These are phyloP conservation scores for Catharus minimus DNA, from an alignment of 2,113 vertebrate species.

Conservation along the genomic window DNA sequence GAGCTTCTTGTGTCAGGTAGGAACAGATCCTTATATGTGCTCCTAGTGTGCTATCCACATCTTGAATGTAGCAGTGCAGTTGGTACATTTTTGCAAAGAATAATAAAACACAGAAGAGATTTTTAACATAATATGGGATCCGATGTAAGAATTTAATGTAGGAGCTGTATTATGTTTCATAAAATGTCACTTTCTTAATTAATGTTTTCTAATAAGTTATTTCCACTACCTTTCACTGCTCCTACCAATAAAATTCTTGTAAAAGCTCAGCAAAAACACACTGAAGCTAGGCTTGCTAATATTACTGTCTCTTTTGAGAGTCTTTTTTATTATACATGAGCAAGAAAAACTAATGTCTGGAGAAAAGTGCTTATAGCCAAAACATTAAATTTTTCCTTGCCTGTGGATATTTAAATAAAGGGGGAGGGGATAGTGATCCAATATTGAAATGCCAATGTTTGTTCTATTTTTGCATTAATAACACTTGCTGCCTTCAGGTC, in stretches of 20 bases:
- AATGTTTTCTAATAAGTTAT: constrained; percentile 38
- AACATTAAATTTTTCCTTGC: constrained; percentile 57
- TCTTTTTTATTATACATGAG: constrained; percentile 50
- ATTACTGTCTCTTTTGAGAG: constrained; percentile 11
- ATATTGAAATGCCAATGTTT: constrained; percentile 65
- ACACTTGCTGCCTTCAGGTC: constrained; percentile 70
- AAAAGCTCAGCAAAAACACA: constrained; percentile 30
- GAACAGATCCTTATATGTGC: background rate
- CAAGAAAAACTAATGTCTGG: constrained; percentile 49
- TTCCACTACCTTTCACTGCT: background rate
- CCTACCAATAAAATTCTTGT: background rate
- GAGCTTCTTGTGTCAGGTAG: background rate
- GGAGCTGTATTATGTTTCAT: background rate
- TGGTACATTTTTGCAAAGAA: background rate
- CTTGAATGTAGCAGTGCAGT: background rate
- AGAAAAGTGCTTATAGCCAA: constrained; percentile 53
- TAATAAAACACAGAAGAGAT: background rate
- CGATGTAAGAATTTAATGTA: background rate
- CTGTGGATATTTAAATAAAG: constrained; percentile 53
- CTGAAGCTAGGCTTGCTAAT: background rate
- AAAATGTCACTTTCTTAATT: constrained; percentile 37
- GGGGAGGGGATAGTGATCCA: constrained; percentile 41
- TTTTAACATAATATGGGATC: background rate
- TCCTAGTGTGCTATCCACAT: background rate
- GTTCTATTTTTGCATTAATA: constrained; percentile 73